Conservation (phyloP, 1,140 invertebrate species). For the Nilaparvata lugens region DNA sequence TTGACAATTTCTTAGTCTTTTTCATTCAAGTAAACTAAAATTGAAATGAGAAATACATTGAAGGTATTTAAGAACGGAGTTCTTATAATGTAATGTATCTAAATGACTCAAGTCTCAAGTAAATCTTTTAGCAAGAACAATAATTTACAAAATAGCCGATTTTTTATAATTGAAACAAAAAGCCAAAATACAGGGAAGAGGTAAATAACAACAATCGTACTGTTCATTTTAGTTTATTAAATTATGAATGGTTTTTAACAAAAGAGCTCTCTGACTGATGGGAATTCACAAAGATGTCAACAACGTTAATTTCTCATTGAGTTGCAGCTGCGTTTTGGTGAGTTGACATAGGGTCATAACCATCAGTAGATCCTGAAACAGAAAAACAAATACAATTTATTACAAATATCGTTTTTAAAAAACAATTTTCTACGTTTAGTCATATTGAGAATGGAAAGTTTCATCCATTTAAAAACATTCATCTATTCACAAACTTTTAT, state of each 20-base stretch:
- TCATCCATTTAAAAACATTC: neutral
- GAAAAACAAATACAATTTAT: slow-evolving; percentile 21
- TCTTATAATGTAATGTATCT: no score
- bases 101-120: no score
- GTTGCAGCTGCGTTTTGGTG: slow-evolving; percentile 89
- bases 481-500: no score
- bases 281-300: slow-evolving; percentile 52
- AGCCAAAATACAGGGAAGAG: no score
- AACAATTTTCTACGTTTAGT: neutral
- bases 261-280: neutral
- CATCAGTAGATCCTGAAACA: slow-evolving; percentile 79
- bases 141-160: no score
- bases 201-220: no score
- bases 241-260: neutral
- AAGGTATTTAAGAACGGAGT: no score
- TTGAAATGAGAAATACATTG: no score
- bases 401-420: neutral
- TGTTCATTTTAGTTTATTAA: slow-evolving; percentile 1
- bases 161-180: no score
- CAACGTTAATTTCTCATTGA: slow-evolving; percentile 89
- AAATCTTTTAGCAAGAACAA: no score
- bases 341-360: slow-evolving; percentile 90
- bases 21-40: no score
- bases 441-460: neutral
- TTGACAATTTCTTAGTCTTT: no score